Percentiles rank a stretch among this genome's conserved stretches.
Conservation (phyloP, 2,888 invertebrate genomes). For the Suillia variegata region DNA sequence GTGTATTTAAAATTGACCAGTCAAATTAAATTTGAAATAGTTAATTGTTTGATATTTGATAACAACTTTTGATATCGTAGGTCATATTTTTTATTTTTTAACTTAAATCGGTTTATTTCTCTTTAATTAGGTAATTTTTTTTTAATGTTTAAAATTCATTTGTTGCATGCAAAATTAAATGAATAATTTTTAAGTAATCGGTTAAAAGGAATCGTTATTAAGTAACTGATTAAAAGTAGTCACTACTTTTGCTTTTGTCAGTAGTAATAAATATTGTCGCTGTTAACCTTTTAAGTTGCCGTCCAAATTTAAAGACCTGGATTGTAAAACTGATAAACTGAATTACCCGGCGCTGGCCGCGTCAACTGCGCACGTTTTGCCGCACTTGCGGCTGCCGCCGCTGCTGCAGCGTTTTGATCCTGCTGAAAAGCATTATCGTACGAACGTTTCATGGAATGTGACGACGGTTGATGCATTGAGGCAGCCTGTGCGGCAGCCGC, state of each 20-base stretch:
- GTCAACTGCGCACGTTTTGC: slow-evolving; percentile 57
- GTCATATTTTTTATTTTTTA: too few species aligned
- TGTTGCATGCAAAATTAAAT: too few species aligned
- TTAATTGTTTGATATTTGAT: too few species aligned
- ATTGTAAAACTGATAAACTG: slow-evolving; percentile 54
- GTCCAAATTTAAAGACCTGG: slow-evolving; percentile 45
- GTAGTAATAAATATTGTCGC: neutral
- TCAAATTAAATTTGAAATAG: too few species aligned
- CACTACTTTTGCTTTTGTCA: neutral
- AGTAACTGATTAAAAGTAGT: neutral
- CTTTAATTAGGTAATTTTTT: too few species aligned
- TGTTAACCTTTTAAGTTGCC: neutral
- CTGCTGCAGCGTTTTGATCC: slow-evolving; percentile 48
- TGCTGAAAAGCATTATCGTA: slow-evolving; percentile 76
- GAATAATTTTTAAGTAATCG: too few species aligned
- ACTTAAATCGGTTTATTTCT: too few species aligned
- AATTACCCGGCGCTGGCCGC: slow-evolving; percentile 45
- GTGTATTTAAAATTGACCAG: too few species aligned
- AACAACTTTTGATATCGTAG: too few species aligned
- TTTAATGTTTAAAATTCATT: too few species aligned
- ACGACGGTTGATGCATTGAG: neutral
- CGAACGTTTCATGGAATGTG: slow-evolving; percentile 67
- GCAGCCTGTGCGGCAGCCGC: neutral
- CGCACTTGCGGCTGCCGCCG: slow-evolving; percentile 50
- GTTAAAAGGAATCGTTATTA: too few species aligned